Evolutionary conservation across 1,140 invertebrate species (phyloP).

Genomic region (Eupristina koningsbergeri): DNA sequence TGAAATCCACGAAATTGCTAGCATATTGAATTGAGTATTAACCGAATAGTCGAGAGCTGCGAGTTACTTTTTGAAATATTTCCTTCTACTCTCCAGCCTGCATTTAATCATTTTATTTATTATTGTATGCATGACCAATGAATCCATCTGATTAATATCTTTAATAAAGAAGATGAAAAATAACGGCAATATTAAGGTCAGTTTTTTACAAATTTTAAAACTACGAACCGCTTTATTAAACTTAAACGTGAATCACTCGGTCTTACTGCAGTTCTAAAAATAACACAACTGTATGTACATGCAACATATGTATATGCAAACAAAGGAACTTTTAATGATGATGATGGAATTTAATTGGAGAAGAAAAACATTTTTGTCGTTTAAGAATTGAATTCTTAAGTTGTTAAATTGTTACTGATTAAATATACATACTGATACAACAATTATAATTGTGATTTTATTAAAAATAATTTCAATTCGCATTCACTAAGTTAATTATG

Average conservation of each 20-base stretch:
- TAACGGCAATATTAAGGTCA: neutral
- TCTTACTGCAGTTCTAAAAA: constrained; percentile 42
- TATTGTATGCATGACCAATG: neutral
- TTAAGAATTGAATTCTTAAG: neutral
- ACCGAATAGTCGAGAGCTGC: neutral
- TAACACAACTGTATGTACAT: constrained; percentile 25
- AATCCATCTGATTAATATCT: neutral
- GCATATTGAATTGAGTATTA: constrained; percentile 45
- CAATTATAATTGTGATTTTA: neutral
- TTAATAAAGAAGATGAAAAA: neutral
- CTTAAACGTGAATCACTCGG: constrained; percentile 21
- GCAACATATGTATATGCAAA: constrained; percentile 18
- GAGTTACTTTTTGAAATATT: constrained; percentile 22
- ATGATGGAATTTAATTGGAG: constrained; percentile 43
- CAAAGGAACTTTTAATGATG: constrained; percentile 43
- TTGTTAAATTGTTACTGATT: constrained; percentile 20
- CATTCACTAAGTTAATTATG: neutral
- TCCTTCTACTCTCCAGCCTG: constrained; percentile 41
- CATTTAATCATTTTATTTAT: constrained; percentile 37
- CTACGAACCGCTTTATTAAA: constrained; percentile 28
- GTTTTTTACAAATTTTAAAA: constrained; percentile 37
- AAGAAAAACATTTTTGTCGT: constrained; percentile 30
- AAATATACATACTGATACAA: neutral
- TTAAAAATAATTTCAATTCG: neutral
- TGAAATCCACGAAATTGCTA: constrained; percentile 46